Evolutionary conservation across 2,888 invertebrate genomes (phyloP), one percentile per base, ranked within the genome.

Genomic region (Elaeidobius kamerunicus): DNA sequence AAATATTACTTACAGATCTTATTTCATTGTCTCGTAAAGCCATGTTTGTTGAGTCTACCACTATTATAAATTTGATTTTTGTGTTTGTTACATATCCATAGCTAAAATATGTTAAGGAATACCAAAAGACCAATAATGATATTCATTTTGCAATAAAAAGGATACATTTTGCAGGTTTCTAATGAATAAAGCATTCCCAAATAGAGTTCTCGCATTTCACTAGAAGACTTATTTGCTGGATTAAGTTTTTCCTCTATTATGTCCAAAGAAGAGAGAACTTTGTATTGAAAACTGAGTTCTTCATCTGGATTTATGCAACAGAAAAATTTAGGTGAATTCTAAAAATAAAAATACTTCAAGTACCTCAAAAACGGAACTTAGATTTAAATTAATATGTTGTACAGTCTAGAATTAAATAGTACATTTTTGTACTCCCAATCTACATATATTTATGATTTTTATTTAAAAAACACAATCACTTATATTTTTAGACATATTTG

Each of bases 21-120:
- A 97, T 93, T 78, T 97, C 96, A 68, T 94, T 95, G 71, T 97
- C 96, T 56, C 96, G 76, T 36, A 95, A 76, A 12, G 88, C 84
- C 56, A 88, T 85, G 67, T 93, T 94, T 15, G 88, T 85, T 0
- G 93, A 90, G 72, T 94, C 94, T 1, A 95, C 86, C 23, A 96
- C 89, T 52, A 97, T 85, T 5, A 97, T 87, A 68, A 97, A 86
- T 73, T 97, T 97, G 6, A 96, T 88, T 76, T 89, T 90, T 0
- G 96, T 96, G 68, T 96, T 97, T n/a, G 96, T 96, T 6, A 95
- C 92, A 74, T 95, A 97, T 1, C 97, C 97, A 76, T 89, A 91
- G 63, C 91, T 91, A 62, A 41, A 30, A 52, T 30, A n/a, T 12
- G 14, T 43, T 15, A 40, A 27, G 6, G 3, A 30, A 30, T 30